Conservation (phyloP, 2,113 vertebrate species). For the Merops nubicus region DNA sequence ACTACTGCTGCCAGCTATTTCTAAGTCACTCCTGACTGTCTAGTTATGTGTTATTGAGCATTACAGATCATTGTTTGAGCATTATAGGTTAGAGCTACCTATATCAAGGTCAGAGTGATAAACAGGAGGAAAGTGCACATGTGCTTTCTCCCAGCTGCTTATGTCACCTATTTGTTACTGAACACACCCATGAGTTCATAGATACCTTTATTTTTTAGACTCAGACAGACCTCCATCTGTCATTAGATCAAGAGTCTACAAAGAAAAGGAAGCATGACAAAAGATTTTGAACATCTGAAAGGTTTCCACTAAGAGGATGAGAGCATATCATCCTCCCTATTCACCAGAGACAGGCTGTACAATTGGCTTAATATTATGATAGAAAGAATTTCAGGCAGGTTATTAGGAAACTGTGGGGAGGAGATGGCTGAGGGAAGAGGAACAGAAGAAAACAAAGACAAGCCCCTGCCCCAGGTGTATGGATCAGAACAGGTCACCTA, state of each 20-base stretch:
- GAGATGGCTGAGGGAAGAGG: not conserved
- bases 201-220: not conserved
- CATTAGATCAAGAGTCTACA: not conserved
- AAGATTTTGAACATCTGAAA: conserved; percentile 2
- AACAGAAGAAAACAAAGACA: not conserved
- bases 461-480: not conserved
- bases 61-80: not conserved
- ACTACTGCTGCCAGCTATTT: not conserved
- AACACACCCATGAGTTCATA: not conserved
- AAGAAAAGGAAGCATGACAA: not conserved
- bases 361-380: not conserved
- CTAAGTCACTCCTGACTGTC: not conserved
- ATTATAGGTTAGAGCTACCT: not conserved
- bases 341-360: not conserved
- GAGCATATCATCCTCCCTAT: not conserved
- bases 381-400: not conserved
- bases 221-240: not conserved
- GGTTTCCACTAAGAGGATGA: not conserved
- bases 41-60: not conserved
- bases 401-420: not conserved
- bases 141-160: not conserved
- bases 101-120: not conserved
- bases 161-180: not conserved
- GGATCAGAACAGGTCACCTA: not conserved
- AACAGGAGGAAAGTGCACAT: not conserved